Conservation (phyloP, 2,113 vertebrate genomes). For the Pollimyrus isidori region DNA sequence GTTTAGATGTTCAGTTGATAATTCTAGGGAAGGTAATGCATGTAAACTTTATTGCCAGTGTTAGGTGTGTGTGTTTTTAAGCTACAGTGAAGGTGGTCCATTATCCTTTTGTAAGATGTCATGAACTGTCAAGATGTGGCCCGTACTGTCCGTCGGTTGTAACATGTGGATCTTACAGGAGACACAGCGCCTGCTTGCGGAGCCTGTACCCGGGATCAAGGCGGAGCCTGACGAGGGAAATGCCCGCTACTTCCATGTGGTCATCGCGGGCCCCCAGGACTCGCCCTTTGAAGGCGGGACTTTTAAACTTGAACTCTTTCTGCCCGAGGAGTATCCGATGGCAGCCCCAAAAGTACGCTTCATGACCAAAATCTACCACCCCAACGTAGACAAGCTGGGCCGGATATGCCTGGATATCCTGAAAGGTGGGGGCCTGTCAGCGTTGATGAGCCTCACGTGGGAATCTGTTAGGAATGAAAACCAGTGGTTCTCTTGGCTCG, state of each 20-base stretch:
- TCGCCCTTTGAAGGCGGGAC: conserved; percentile 97
- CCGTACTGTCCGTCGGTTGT: not conserved
- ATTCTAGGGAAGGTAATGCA: not conserved
- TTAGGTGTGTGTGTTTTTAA: not conserved
- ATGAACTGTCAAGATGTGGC: not conserved
- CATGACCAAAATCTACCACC: conserved; percentile 99
- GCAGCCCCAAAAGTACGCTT: conserved; percentile 98
- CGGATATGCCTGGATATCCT: conserved; percentile 99
- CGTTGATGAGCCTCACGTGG: not conserved
- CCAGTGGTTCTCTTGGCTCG: not conserved
- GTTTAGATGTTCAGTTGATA: not conserved
- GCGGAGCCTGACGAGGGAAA: conserved; percentile 95
- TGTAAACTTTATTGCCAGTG: not conserved
- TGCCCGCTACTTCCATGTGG: conserved; percentile 96
- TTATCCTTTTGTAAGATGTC: not conserved
- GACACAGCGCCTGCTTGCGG: conserved; percentile 90
- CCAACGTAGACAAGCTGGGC: conserved; percentile 98
- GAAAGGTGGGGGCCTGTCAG: conserved; percentile 75
- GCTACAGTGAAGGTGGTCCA: not conserved
- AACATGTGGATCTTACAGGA: conserved; percentile 60
- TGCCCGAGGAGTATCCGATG: conserved; percentile 98
- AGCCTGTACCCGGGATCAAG: conserved; percentile 96
- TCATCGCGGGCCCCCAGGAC: conserved; percentile 94
- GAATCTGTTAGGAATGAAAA: not conserved
- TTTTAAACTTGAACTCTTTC: conserved; percentile 99